Evolutionary conservation across 2,888 invertebrate genomes (phyloP).

Genomic region (Oxytorus armatus): DNA sequence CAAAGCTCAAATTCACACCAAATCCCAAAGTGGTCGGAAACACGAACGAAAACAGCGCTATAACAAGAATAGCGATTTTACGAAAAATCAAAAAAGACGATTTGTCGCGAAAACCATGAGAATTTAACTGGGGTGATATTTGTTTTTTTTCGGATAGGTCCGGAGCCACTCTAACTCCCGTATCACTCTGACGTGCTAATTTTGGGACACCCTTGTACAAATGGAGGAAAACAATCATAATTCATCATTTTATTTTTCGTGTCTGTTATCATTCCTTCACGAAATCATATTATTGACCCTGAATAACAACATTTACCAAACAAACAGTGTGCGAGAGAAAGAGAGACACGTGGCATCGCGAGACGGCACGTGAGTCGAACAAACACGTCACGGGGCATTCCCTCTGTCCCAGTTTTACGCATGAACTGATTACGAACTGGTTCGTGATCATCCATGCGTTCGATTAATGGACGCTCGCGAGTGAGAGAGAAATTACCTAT

Average conservation of each 20-base stretch:
- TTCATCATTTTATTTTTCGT: background rate
- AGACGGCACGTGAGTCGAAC: slow-evolving; percentile 61
- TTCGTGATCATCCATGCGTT: slow-evolving; percentile 82
- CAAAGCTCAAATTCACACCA: too few species aligned
- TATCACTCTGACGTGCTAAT: too few species aligned
- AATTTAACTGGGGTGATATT: too few species aligned
- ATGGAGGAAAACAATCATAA: background rate
- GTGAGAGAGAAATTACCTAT: slow-evolving; percentile 57
- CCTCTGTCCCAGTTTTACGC: slow-evolving; percentile 79
- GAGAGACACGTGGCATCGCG: slow-evolving; percentile 52
- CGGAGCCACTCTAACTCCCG: too few species aligned
- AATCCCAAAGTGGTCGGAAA: too few species aligned
- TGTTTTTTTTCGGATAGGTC: too few species aligned
- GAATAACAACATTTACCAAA: slow-evolving; percentile 53
- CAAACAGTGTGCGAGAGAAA: slow-evolving; percentile 16
- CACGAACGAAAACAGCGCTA: too few species aligned
- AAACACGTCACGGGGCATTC: slow-evolving; percentile 69
- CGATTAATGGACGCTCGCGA: slow-evolving; percentile 75
- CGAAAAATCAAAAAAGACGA: too few species aligned
- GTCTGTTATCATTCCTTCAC: background rate
- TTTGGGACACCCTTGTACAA: background rate
- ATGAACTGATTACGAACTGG: slow-evolving; percentile 81
- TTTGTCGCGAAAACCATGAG: too few species aligned
- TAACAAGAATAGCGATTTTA: too few species aligned
- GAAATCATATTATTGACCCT: slow-evolving; percentile 46